phyloP scores from a whole-genome alignment of 2,113 vertebrate species.

The Coturnix japonica region DNA sequence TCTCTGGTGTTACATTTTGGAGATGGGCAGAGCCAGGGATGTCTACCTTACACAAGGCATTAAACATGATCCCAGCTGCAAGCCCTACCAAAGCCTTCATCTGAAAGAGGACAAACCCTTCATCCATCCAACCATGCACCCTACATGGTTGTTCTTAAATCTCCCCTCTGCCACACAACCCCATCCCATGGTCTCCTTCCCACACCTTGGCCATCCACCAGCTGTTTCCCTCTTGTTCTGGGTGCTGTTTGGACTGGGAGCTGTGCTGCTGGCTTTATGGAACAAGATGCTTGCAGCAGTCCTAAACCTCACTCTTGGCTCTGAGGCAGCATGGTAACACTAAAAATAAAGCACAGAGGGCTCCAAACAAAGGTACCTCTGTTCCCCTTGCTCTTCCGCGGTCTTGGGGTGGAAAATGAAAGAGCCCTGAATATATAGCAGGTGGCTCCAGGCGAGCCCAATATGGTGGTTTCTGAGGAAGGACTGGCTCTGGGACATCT shows the following conservation, averaged over 20 bases:
- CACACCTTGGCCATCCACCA: not conserved
- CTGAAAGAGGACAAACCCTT: not conserved
- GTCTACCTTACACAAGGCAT: not conserved
- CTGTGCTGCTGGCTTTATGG: fast-evolving
- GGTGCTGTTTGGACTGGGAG: not conserved
- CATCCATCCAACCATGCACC: fast-evolving
- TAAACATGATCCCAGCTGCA: not conserved
- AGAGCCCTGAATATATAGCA: not conserved
- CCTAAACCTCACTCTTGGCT: not conserved
- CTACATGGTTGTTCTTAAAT: fast-evolving
- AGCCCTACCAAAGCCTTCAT: not conserved
- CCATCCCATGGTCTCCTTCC: fast-evolving
- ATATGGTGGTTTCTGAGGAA: conserved; percentile 53
- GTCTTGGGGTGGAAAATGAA: conserved; percentile 48
- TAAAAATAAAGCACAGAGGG: not conserved
- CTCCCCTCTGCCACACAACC: not conserved
- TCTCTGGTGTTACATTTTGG: fast-evolving
- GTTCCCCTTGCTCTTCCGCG: not conserved
- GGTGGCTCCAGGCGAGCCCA: not conserved
- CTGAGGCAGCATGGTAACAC: fast-evolving
- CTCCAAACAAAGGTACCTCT: not conserved
- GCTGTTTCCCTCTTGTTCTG: too few relatives aligned
- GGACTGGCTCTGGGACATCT: conserved; percentile 19
- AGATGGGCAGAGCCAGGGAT: not conserved
- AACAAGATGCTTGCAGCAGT: fast-evolving